Percentiles rank a stretch among this genome's conserved stretches.
Conservation (phyloP, 2,113 vertebrate species). For the Colistium nudipinnis region DNA sequence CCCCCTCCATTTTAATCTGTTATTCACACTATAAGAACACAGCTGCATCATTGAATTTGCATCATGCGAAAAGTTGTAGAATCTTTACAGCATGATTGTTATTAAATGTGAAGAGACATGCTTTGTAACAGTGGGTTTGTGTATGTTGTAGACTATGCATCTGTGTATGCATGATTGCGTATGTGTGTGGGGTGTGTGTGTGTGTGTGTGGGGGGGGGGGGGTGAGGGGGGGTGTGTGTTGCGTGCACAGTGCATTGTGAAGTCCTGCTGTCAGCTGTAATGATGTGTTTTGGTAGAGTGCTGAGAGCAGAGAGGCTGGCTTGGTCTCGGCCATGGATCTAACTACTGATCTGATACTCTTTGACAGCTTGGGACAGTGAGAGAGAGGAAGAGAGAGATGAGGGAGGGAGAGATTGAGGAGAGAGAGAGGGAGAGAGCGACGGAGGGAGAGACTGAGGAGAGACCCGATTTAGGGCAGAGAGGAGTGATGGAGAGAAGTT, state of each 20-base stretch:
- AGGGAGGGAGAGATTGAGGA: constrained; percentile 39
- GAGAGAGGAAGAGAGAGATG: constrained; percentile 34
- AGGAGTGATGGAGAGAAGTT: constrained; percentile 52
- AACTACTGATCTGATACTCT: constrained; percentile 79
- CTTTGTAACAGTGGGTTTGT: constrained; percentile 34
- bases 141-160: constrained; percentile 1
- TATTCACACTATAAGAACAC: constrained; percentile 9
- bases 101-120: constrained; percentile 33
- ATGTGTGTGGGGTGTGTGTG: not conserved
- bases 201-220: constrained; percentile 4
- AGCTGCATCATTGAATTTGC: constrained; percentile 30
- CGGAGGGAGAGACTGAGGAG: constrained; percentile 32
- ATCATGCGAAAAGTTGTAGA: constrained; percentile 35
- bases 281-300: constrained; percentile 76
- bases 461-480: constrained; percentile 56
- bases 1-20: constrained; percentile 39
- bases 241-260: constrained; percentile 50
- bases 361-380: constrained; percentile 66
- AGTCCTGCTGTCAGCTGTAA: constrained; percentile 76
- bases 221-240: constrained; percentile 12
- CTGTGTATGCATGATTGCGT: constrained; percentile 13
- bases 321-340: constrained; percentile 77
- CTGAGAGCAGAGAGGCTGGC: constrained; percentile 69
- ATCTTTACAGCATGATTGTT: constrained; percentile 21
- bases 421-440: constrained; percentile 41